Conservation (phyloP, 2,113 vertebrate genomes). For the Dicaeum eximium region DNA sequence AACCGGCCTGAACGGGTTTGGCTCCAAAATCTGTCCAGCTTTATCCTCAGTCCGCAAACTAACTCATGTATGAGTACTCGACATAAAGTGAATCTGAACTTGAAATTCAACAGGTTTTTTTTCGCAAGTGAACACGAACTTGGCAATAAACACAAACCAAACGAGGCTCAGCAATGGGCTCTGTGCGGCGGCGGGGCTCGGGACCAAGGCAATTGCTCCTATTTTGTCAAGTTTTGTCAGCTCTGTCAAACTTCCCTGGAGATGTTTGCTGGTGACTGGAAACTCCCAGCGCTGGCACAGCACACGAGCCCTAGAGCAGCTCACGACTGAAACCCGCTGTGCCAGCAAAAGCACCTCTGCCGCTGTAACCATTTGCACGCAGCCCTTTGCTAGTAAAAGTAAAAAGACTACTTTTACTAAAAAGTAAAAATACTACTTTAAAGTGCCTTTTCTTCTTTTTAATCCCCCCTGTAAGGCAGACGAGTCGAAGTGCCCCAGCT, state of each 20-base stretch:
- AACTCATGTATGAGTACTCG: too few species aligned
- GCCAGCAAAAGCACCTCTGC: neutral
- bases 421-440: neutral
- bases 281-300: neutral
- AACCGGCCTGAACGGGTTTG: neutral
- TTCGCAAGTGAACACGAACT: neutral
- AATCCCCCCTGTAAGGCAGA: fast-evolving
- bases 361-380: fast-evolving
- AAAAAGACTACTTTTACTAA: too few species aligned
- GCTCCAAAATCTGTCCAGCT: fast-evolving
- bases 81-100: too few species aligned
- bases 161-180: neutral
- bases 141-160: neutral
- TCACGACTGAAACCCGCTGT: fast-evolving
- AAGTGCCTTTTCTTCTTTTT: neutral
- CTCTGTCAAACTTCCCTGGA: neutral
- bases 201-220: neutral
- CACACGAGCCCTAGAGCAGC: fast-evolving
- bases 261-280: neutral
- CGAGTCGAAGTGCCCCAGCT: fast-evolving
- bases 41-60: fast-evolving
- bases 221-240: neutral
- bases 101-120: neutral
- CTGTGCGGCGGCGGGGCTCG: neutral
- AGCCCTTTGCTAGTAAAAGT: neutral